Evolutionary conservation across 1,140 invertebrate genomes (phyloP).

Genomic region (Drosophila persimilis): DNA sequence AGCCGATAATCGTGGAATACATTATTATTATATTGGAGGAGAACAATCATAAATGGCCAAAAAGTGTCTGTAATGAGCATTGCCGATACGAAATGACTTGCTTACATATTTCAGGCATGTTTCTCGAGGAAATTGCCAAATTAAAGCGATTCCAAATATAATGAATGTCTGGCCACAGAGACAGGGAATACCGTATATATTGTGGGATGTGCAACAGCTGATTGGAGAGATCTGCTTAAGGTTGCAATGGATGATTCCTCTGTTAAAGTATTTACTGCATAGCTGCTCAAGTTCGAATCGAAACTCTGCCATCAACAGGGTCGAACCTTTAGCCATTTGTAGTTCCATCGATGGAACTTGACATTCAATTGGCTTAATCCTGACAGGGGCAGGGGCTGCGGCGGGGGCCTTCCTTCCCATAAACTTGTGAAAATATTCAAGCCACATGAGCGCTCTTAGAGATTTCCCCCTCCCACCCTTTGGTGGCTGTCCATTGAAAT

Average conservation of each 20-base stretch:
- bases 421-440: slow-evolving; percentile 17
- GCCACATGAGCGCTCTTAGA: slow-evolving; percentile 10
- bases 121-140: slow-evolving; percentile 17
- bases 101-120: slow-evolving; percentile 32
- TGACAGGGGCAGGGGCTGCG: too few relatives aligned
- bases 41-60: slow-evolving; percentile 48
- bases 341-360: too few relatives aligned
- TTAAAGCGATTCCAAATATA: slow-evolving; percentile 39
- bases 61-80: slow-evolving; percentile 46
- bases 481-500: slow-evolving; percentile 50
- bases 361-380: too few relatives aligned
- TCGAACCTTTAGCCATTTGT: too few relatives aligned
- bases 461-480: neutral
- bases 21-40: slow-evolving; percentile 28
- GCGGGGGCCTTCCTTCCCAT: neutral
- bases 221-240: too few relatives aligned
- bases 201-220: neutral
- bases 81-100: slow-evolving; percentile 24
- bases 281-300: too few relatives aligned
- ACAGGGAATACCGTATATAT: neutral
- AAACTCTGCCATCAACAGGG: too few relatives aligned
- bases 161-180: neutral
- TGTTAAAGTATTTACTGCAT: too few relatives aligned
- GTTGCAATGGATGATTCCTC: too few relatives aligned
- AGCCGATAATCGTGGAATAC: slow-evolving; percentile 48